These are phyloP conservation scores for Dynastes hyllus DNA, from an alignment of 2,888 invertebrate genomes.

Conservation along the genomic window DNA sequence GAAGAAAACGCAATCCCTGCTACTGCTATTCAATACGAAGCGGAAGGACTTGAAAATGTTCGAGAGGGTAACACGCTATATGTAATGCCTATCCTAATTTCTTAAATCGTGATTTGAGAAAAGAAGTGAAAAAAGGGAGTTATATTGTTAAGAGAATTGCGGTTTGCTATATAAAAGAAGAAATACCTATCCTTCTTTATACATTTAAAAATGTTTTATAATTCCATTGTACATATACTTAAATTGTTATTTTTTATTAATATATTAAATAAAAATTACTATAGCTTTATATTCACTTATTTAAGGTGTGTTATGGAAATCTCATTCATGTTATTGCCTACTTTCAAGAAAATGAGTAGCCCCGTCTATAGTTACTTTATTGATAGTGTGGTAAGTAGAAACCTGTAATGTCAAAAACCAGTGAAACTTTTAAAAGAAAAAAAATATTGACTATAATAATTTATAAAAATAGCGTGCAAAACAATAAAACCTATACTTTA, in stretches of 20 bases:
- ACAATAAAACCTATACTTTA: too few relatives aligned
- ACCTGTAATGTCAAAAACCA: too few relatives aligned
- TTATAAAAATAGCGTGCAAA: too few relatives aligned
- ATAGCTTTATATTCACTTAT: not conserved
- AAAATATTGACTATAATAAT: too few relatives aligned
- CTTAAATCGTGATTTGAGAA: slow-evolving; percentile 53
- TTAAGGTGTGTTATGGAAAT: too few relatives aligned
- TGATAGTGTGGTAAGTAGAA: too few relatives aligned
- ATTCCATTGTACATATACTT: slow-evolving; percentile 46
- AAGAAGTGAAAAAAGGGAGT: not conserved
- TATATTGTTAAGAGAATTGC: not conserved
- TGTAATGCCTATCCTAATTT: slow-evolving; percentile 67
- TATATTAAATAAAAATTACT: slow-evolving; percentile 31
- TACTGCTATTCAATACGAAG: slow-evolving; percentile 29
- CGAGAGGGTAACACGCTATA: slow-evolving; percentile 70
- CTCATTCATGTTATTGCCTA: too few relatives aligned
- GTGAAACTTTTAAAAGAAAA: too few relatives aligned
- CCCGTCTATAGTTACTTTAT: too few relatives aligned
- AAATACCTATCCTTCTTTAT: not conserved
- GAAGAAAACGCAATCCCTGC: slow-evolving; percentile 65
- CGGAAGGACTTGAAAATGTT: slow-evolving; percentile 62
- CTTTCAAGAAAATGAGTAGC: too few relatives aligned
- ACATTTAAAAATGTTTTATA: slow-evolving; percentile 43
- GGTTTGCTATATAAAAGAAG: slow-evolving; percentile 12
- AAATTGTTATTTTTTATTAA: slow-evolving; percentile 47